Conservation (phyloP, 2,888 invertebrate species). For the Synergus japonicus region DNA sequence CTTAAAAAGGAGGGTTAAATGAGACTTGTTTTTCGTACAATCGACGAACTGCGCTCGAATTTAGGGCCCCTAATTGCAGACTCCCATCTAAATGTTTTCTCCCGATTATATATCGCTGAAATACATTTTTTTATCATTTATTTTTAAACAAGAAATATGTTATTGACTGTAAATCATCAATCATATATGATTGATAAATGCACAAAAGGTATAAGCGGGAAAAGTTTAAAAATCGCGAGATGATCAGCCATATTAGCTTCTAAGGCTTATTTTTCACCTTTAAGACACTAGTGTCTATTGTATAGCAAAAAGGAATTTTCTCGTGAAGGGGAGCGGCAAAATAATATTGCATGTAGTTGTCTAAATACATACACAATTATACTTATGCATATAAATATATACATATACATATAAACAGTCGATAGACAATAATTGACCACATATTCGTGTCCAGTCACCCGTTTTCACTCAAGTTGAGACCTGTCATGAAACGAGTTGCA, state of each 20-base stretch:
- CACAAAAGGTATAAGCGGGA: not conserved
- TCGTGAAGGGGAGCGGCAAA: conserved; percentile 18
- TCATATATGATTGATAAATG: not conserved
- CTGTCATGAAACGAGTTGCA: not conserved
- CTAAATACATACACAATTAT: not conserved
- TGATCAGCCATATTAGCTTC: not conserved
- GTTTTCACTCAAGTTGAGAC: not conserved
- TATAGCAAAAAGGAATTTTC: not conserved
- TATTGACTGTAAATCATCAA: not conserved
- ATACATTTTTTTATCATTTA: not conserved
- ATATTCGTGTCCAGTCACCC: not conserved
- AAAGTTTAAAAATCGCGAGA: not conserved
- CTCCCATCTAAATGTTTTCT: not conserved
- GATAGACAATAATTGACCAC: conserved; percentile 9
- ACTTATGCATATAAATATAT: too few species aligned
- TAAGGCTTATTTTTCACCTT: conserved; percentile 18
- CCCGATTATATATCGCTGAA: not conserved
- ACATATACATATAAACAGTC: not conserved
- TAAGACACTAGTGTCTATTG: not conserved
- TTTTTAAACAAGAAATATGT: not conserved
- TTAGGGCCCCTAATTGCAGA: conserved; percentile 4
- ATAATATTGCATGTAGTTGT: conserved; percentile 1
- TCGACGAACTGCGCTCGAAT: not conserved
- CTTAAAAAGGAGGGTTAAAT: not conserved
- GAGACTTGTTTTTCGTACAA: not conserved